Evolutionary conservation across 1,140 invertebrate species (phyloP).

Genomic region (Cotesia vestalis): DNA sequence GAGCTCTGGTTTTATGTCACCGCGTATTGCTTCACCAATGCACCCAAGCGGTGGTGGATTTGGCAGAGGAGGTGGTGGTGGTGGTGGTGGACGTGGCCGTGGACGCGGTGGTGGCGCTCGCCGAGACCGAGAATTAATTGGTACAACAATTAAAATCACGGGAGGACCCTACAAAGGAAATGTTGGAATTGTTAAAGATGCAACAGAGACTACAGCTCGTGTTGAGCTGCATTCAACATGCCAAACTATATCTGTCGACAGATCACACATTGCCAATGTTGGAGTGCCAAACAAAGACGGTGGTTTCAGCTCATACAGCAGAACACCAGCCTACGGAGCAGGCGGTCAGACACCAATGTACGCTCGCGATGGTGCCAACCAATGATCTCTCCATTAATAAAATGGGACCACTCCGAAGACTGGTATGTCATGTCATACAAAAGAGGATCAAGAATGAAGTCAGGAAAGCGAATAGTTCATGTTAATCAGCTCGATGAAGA

Average conservation of each 20-base stretch:
- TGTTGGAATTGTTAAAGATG: conserved; percentile 90
- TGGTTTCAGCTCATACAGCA: conserved; percentile 80
- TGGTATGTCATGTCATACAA: conserved; percentile 74
- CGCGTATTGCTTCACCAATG: conserved; percentile 84
- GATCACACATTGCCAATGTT: conserved; percentile 86
- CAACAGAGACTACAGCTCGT: conserved; percentile 91
- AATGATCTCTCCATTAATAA: conserved; percentile 76
- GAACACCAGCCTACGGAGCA: conserved; percentile 77
- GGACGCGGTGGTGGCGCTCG: conserved; percentile 75
- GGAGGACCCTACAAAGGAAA: conserved; percentile 93
- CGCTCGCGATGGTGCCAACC: conserved; percentile 77
- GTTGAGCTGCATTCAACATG: conserved; percentile 97
- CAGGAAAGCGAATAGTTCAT: conserved; percentile 72
- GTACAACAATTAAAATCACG: conserved; percentile 97
- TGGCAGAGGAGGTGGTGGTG: conserved; percentile 64
- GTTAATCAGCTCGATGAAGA: too few species aligned
- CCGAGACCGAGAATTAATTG: conserved; percentile 91
- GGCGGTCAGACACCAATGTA: conserved; percentile 88
- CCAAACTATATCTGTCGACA: conserved; percentile 97
- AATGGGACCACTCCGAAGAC: conserved; percentile 91
- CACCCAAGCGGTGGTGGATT: conserved; percentile 77
- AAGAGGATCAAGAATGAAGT: conserved; percentile 70
- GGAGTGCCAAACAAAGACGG: conserved; percentile 74
- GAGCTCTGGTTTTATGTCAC: conserved; percentile 81
- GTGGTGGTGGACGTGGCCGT: conserved; percentile 66